Conservation (phyloP, 2,888 invertebrate species). For the Merodon equestris region DNA sequence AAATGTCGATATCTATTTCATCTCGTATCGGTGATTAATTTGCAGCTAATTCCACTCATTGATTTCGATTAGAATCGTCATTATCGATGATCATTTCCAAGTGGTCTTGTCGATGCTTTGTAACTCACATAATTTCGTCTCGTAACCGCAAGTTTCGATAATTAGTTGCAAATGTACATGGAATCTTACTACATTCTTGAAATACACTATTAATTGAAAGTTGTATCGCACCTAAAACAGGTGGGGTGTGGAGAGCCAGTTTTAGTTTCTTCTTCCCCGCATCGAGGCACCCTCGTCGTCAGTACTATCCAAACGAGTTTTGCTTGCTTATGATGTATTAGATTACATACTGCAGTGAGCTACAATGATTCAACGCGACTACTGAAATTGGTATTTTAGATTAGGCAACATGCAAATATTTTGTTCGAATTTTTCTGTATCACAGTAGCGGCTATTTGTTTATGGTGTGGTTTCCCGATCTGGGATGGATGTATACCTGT, state of each 20-base stretch:
- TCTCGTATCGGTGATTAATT: no score
- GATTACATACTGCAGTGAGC: slow-evolving; percentile 52
- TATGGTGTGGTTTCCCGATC: no score
- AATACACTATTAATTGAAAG: slow-evolving; percentile 45
- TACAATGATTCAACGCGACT: slow-evolving; percentile 41
- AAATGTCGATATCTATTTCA: no score
- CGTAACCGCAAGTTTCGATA: slow-evolving; percentile 33
- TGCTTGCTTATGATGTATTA: slow-evolving; percentile 14
- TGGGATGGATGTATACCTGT: no score
- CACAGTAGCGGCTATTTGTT: slow-evolving; percentile 9
- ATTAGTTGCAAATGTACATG: slow-evolving; percentile 42
- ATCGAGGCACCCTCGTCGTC: background rate
- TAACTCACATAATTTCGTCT: no score
- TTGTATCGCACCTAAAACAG: slow-evolving; percentile 21
- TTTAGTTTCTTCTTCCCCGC: slow-evolving; percentile 21
- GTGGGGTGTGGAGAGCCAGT: slow-evolving; percentile 36
- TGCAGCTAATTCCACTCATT: no score
- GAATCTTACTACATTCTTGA: slow-evolving; percentile 10
- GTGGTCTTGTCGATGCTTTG: no score
- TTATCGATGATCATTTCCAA: no score
- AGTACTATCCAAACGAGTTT: slow-evolving; percentile 52
- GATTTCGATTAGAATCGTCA: no score
- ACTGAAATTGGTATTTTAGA: slow-evolving; percentile 26
- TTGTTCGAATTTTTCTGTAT: background rate
- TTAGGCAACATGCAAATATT: slow-evolving; percentile 23